Evolutionary conservation across 2,888 invertebrate genomes (phyloP), one percentile per base, ranked within the genome.

Genomic region (Cyclophora punctaria): DNA sequence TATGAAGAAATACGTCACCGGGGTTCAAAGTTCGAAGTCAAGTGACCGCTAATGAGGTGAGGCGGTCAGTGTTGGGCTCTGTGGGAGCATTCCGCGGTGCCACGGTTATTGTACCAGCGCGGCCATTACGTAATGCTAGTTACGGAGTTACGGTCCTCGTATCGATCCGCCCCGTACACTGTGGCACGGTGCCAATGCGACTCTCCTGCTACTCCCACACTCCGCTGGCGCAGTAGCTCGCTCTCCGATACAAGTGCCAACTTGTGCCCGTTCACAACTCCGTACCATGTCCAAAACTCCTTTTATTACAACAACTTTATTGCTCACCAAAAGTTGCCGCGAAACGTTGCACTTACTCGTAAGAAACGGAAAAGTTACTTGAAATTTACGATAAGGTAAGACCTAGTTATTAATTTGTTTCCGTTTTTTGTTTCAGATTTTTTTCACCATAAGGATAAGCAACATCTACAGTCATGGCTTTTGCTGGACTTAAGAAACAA

Each of bases 401-500:
- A 20, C 20, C 20, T 20, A 20, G 20, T 20, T 20, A 2, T 20
- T 20, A 20, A 20, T 7, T 43, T 44, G 7, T 7, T 48, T 48
- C 57, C 46, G 59, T 50, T 48, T 51, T 58, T 71, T 47, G 65
- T 79, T 76, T 48, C 80, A 82, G 82, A 70, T 70, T 58, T 57
- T 54, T 58, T 60, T 57, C 56, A 52, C 45, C 59, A 53, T 57
- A 64, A 61, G 64, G 63, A 62, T 67, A 61, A 56, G 59, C 53
- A 69, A 69, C 71, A 64, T 59, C 58, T 59, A 60, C 73, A 78
- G 90, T 78, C 82, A 99, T 99, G 99, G 99, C 99, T 89, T 96
- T 99, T 87, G 98, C 98, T 72, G 99, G 99, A 70, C 92, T 99
- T 67, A 98, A 97, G 89, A 99, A 99, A 90, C 99, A 99, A 89